phyloP scores from a whole-genome alignment of 2,113 vertebrate genomes.

The Clarias gariepinus region DNA sequence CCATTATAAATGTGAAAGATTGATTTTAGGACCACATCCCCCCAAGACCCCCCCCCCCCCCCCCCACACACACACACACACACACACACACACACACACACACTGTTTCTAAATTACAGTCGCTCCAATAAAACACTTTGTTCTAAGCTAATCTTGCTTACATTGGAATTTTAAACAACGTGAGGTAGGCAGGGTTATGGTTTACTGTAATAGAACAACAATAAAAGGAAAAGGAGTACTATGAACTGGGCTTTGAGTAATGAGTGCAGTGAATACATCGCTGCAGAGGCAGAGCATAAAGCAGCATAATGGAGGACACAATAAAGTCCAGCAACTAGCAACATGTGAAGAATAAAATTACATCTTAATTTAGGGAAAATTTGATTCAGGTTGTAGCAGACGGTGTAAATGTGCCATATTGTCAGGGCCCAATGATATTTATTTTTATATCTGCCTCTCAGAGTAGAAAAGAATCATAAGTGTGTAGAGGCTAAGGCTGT shows the following conservation, averaged over 20 bases:
- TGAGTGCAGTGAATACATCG: not conserved
- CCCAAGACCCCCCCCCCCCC: not conserved
- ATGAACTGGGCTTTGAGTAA: not conserved
- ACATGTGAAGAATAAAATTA: not conserved
- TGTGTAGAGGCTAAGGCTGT: not conserved
- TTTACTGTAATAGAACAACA: not conserved
- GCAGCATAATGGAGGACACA: not conserved
- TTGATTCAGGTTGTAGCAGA: not conserved
- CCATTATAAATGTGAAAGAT: conserved; percentile 19
- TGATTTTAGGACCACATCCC: too few species aligned
- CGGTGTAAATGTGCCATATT: not conserved
- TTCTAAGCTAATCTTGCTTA: not conserved
- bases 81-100: too few species aligned
- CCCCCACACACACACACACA: too few species aligned
- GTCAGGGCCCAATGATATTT: not conserved
- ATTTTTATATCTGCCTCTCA: not conserved
- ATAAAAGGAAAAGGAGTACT: conserved; percentile 14
- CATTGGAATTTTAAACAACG: not conserved
- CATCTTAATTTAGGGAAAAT: not conserved
- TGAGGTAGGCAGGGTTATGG: not conserved
- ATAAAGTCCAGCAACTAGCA: not conserved
- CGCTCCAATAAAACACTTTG: not conserved
- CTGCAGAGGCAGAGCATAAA: not conserved
- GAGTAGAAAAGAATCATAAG: not conserved
- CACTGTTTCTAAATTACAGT: not conserved